phyloP scores from a whole-genome alignment of 2,113 vertebrate genomes.

The Onychorhynchus coronatus region DNA sequence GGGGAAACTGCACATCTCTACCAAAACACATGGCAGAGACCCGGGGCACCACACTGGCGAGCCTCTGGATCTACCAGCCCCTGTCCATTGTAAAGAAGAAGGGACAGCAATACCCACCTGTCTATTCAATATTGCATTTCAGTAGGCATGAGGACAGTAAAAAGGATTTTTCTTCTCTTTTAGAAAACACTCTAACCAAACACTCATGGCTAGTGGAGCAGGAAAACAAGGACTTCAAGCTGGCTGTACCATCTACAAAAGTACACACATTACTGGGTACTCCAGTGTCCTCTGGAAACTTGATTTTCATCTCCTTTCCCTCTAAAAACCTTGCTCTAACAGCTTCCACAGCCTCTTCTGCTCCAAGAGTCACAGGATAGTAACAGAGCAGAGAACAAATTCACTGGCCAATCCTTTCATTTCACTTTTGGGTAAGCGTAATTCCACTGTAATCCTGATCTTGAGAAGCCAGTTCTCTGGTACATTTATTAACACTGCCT shows the following conservation, averaged over 20 bases:
- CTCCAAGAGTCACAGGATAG: accelerated
- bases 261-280: neutral
- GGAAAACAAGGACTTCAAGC: neutral
- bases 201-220: neutral
- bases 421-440: neutral
- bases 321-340: neutral
- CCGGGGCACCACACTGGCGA: neutral
- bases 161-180: neutral
- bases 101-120: neutral
- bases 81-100: accelerated
- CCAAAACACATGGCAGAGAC: accelerated
- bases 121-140: neutral
- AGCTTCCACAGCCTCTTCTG: neutral
- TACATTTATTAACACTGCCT: neutral
- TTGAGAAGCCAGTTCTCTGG: neutral
- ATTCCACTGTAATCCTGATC: neutral
- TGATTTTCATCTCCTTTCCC: neutral
- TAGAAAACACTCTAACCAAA: neutral
- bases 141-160: neutral
- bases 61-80: no score
- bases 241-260: neutral
- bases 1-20: neutral
- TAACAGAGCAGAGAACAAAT: neutral
- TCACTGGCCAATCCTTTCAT: neutral
- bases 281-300: neutral